Conservation (phyloP, 2,888 invertebrate species). For the Homarus gammarus region DNA sequence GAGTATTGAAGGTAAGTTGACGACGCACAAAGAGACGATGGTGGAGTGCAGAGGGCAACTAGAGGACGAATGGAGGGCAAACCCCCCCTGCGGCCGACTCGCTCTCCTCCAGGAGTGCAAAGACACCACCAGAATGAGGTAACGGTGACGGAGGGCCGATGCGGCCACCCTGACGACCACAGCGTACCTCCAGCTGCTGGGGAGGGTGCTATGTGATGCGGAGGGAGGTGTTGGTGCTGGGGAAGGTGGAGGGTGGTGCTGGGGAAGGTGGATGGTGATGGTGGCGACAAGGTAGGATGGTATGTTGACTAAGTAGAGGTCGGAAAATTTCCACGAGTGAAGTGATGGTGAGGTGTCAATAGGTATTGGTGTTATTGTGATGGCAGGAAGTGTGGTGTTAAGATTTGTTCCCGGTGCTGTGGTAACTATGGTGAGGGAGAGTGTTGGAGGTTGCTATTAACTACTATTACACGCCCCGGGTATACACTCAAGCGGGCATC, state of each 20-base stretch:
- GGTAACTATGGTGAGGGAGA: no score
- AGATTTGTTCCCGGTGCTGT: no score
- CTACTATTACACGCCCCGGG: no score
- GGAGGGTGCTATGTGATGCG: not conserved
- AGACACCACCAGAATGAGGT: constrained; percentile 61
- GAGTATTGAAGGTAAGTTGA: constrained; percentile 25
- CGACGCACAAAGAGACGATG: constrained; percentile 45
- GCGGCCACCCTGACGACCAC: constrained; percentile 49
- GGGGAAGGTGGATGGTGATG: not conserved
- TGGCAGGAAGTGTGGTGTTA: no score
- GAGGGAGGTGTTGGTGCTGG: not conserved
- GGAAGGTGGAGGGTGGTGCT: not conserved
- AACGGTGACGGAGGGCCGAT: constrained; percentile 61
- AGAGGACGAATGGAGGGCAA: constrained; percentile 36
- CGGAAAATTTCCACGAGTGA: no score
- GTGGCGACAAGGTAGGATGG: not conserved
- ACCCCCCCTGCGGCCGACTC: constrained; percentile 25
- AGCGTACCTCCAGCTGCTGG: not conserved
- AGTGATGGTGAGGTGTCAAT: no score
- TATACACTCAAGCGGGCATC: no score
- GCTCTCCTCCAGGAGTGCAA: constrained; percentile 51
- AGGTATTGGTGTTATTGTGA: no score
- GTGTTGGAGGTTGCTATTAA: no score
- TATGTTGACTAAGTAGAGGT: not conserved
- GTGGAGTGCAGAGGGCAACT: constrained; percentile 56